These are phyloP conservation scores for Tympanuchus pallidicinctus DNA, from an alignment of 2,113 vertebrate genomes.

Conservation along the genomic window DNA sequence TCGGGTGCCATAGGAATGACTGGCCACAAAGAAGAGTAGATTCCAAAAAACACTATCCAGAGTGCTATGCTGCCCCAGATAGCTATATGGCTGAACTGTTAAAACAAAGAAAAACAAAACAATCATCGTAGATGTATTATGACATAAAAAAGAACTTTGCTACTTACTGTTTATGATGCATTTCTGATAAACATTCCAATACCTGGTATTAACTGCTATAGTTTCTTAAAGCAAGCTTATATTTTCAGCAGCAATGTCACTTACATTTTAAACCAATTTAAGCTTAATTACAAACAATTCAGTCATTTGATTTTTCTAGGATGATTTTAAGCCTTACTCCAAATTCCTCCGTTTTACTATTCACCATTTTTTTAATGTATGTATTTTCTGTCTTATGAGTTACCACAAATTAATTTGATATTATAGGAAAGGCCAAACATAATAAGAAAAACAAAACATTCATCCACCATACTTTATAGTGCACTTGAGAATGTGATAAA, in stretches of 20 bases:
- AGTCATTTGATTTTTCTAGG: not conserved
- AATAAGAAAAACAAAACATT: not conserved
- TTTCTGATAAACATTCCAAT: not conserved
- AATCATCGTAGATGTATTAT: not conserved
- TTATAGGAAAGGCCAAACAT: not conserved
- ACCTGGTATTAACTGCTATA: not conserved
- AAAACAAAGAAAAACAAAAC: not conserved
- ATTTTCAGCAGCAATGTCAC: not conserved
- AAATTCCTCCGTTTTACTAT: not conserved
- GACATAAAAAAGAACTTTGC: not conserved
- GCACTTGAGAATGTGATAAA: not conserved
- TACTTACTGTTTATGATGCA: not conserved
- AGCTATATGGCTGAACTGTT: conserved; percentile 96
- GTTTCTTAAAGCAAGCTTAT: not conserved
- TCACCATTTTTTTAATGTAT: not conserved
- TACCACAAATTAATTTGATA: not conserved
- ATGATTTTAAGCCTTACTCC: not conserved
- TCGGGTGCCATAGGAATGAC: conserved; percentile 94
- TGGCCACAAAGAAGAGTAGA: conserved; percentile 97
- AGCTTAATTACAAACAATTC: not conserved
- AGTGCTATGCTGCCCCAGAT: conserved; percentile 98
- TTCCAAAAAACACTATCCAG: conserved; percentile 96
- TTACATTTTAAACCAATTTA: not conserved
- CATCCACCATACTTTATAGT: not conserved
- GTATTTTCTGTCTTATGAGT: not conserved